These are phyloP conservation scores for Passer domesticus DNA, from an alignment of 2,113 vertebrate species.

Conservation along the genomic window DNA sequence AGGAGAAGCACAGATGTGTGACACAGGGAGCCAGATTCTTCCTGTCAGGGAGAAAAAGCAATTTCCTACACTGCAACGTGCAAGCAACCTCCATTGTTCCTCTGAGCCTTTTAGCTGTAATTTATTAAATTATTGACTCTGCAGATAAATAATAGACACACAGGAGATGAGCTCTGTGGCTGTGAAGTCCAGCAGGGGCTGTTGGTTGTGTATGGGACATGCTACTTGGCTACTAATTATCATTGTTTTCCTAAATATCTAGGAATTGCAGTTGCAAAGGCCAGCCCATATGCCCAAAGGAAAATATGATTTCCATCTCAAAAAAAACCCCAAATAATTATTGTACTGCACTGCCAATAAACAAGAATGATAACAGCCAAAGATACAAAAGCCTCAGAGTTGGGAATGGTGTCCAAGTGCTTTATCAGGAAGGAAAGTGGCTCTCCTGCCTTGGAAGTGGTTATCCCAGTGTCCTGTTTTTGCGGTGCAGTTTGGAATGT, in stretches of 20 bases:
- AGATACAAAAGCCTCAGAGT: not conserved
- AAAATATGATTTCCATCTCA: not conserved
- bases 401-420: not conserved
- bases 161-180: not conserved
- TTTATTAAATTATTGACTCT: not conserved
- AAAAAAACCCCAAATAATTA: not conserved
- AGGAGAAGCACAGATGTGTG: not conserved
- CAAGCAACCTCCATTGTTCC: not conserved
- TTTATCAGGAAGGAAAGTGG: constrained; percentile 35
- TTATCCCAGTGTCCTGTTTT: constrained; percentile 42
- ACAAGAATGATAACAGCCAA: not conserved
- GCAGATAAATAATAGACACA: not conserved
- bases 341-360: not conserved
- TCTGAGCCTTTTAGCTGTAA: not conserved
- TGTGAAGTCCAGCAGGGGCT: not conserved
- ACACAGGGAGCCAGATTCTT: not conserved
- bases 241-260: not conserved
- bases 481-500: constrained; percentile 39
- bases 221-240: not conserved
- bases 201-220: not conserved
- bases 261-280: not conserved
- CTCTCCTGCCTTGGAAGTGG: not conserved
- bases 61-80: not conserved
- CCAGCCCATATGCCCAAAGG: not conserved
- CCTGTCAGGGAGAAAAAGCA: not conserved